Conservation (phyloP, 1,140 invertebrate genomes). For the Magallana ariakensis region DNA sequence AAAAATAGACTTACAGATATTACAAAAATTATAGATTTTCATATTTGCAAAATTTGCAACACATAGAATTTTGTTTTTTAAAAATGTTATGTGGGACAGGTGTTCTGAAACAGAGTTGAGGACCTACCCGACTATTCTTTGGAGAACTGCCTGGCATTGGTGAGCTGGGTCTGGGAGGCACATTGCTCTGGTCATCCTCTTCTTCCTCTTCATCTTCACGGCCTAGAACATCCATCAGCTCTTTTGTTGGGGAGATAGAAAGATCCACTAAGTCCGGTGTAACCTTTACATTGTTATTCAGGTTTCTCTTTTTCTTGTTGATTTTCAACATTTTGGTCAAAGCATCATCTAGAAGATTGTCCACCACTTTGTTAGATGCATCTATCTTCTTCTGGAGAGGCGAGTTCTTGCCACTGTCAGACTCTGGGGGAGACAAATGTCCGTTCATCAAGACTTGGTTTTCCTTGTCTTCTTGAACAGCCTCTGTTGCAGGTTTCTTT, state of each 20-base stretch:
- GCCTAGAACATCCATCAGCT: conserved; percentile 55
- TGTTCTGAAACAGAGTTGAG: background rate
- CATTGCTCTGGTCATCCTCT: conserved; percentile 54
- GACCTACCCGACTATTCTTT: background rate
- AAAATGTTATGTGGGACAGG: no score
- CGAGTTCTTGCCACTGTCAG: conserved; percentile 33
- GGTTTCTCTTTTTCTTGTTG: conserved; percentile 58
- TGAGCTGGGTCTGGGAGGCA: conserved; percentile 69
- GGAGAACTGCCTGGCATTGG: conserved; percentile 67
- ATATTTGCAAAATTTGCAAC: no score
- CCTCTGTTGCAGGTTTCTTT: conserved; percentile 37
- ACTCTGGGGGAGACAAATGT: conserved; percentile 35
- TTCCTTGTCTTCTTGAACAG: background rate
- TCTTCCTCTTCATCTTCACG: conserved; percentile 55
- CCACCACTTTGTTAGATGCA: conserved; percentile 63
- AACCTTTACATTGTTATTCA: conserved; percentile 36
- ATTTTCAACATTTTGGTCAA: conserved; percentile 73
- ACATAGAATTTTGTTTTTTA: no score
- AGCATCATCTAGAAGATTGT: conserved; percentile 73
- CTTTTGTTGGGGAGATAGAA: conserved; percentile 52
- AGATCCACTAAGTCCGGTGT: background rate
- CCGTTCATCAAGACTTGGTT: conserved; percentile 45
- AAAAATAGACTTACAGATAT: no score
- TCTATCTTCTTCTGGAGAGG: conserved; percentile 55
- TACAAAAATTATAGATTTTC: no score